Percentiles rank a stretch among this genome's conserved stretches.
Evolutionary conservation across 1,140 invertebrate species (phyloP).

Genomic region (Drosophila auraria): DNA sequence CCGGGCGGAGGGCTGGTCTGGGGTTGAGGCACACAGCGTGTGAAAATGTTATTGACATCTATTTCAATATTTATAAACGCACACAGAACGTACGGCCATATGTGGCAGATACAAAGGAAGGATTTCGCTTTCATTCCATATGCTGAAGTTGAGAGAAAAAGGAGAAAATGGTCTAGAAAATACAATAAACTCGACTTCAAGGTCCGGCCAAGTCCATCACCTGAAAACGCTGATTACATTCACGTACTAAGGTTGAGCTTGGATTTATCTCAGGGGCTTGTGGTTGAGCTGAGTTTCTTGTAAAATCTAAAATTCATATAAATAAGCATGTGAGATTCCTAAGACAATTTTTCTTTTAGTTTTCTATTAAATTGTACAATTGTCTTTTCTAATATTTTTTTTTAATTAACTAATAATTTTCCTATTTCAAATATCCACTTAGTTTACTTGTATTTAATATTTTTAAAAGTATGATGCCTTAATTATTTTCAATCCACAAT

Average conservation of each 20-base stretch:
- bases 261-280: not conserved
- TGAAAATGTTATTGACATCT: conserved; percentile 78
- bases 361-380: not conserved
- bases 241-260: not conserved
- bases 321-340: not conserved
- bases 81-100: conserved; percentile 17
- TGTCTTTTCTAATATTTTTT: not conserved
- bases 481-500: not conserved
- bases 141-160: conserved; percentile 4
- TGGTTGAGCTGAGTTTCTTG: not conserved
- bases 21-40: conserved; percentile 53
- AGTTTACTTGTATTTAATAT: no score
- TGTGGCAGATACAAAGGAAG: conserved; percentile 4
- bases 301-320: not conserved
- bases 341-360: not conserved
- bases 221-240: conserved; percentile 1
- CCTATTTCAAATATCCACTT: not conserved
- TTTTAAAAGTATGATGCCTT: not conserved
- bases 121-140: conserved; percentile 44
- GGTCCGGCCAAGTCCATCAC: conserved; percentile 29
- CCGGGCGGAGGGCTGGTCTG: not conserved
- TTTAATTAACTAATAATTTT: not conserved
- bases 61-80: conserved; percentile 80
- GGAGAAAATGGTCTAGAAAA: conserved; percentile 1
- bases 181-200: conserved; percentile 5